Evolutionary conservation across 2,113 vertebrate genomes (phyloP).

Genomic region (Hippocampus comes): DNA sequence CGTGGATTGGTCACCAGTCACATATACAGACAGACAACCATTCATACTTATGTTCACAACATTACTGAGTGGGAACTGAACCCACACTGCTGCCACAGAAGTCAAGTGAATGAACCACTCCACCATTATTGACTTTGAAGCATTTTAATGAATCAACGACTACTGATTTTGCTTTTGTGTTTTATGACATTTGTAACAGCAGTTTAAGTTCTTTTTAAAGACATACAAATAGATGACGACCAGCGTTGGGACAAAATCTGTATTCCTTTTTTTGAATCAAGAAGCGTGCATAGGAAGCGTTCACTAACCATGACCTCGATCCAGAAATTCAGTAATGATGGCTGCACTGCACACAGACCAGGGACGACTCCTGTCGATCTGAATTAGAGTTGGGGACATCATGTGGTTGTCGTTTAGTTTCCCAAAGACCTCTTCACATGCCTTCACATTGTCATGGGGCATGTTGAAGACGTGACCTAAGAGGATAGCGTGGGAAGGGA

Average conservation of each 20-base stretch:
- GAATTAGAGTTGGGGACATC: conserved; percentile 98
- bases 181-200: neutral
- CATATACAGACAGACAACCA: neutral
- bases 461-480: conserved; percentile 98
- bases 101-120: no score
- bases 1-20: neutral
- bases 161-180: neutral
- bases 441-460: conserved; percentile 96
- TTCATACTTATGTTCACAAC: neutral
- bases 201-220: neutral
- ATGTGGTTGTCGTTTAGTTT: conserved; percentile 94
- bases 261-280: conserved; percentile 10
- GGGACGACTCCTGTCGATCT: conserved; percentile 91
- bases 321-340: conserved; percentile 94
- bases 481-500: conserved; percentile 10
- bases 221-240: conserved; percentile 16
- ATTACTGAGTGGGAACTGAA: neutral
- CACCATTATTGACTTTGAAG: no score
- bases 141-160: neutral
- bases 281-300: conserved; percentile 24
- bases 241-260: conserved; percentile 25
- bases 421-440: conserved; percentile 92
- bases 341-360: conserved; percentile 96
- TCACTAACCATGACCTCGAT: conserved; percentile 89
- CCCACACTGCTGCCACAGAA: no score